These are phyloP conservation scores for Julus scandinavius DNA, from an alignment of 2,888 invertebrate genomes.

Conservation along the genomic window DNA sequence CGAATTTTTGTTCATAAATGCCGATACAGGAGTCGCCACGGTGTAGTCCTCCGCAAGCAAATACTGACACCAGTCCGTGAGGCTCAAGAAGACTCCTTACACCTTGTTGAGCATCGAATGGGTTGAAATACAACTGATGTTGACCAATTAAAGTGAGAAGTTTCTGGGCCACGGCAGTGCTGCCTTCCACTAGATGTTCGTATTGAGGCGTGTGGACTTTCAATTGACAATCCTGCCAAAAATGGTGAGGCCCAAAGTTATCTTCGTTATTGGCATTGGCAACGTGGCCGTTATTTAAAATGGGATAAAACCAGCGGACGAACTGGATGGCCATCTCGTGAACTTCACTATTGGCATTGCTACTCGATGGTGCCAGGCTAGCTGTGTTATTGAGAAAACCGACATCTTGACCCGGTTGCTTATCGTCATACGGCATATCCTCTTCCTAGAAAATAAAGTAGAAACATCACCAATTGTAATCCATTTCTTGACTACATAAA, in stretches of 20 bases:
- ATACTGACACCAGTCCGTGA: constrained; percentile 73
- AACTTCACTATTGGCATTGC: constrained; percentile 40
- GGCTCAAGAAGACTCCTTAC: constrained; percentile 71
- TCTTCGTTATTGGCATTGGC: constrained; percentile 51
- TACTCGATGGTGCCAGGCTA: background rate
- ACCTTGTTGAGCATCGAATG: constrained; percentile 66
- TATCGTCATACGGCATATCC: constrained; percentile 53
- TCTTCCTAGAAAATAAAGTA: constrained; percentile 37
- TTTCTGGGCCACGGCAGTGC: background rate
- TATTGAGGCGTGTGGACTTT: constrained; percentile 60
- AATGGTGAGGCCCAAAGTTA: constrained; percentile 69
- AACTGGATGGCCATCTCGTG: constrained; percentile 71
- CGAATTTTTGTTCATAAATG: constrained; percentile 75
- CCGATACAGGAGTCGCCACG: constrained; percentile 70
- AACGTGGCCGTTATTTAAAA: constrained; percentile 64
- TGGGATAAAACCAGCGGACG: constrained; percentile 71
- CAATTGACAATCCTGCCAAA: constrained; percentile 70
- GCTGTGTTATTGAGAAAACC: background rate
- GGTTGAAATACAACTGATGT: constrained; percentile 55
- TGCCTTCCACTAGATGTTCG: constrained; percentile 54
- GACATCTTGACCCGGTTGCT: background rate
- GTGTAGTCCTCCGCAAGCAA: constrained; percentile 75
- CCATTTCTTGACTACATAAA: too few relatives aligned
- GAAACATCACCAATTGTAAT: background rate
- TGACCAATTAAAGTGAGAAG: constrained; percentile 54